Conservation (phyloP, 1,140 invertebrate species). For the Drosophila melanogaster region Release_6_plus_ISO1_MT NC_004354.4:16128001-16128500, state of each 20-base stretch:
- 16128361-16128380: conserved; percentile 15
- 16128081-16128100: too few relatives aligned
- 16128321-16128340: conserved; percentile 32
- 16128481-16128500: conserved; percentile 76
- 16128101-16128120: too few relatives aligned
- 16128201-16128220: background rate
- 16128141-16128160: too few relatives aligned
- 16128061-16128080: too few relatives aligned
- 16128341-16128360: conserved; percentile 26
- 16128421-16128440: conserved; percentile 16
- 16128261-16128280: conserved; percentile 8
- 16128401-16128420: conserved; percentile 40
- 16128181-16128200: background rate
- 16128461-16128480: conserved; percentile 67
- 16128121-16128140: too few relatives aligned
- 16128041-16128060: background rate
- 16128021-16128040: background rate
- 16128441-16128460: conserved; percentile 33
- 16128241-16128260: conserved; percentile 2
- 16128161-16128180: background rate
- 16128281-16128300: conserved; percentile 31
- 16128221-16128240: conserved; percentile 13
- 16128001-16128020: background rate
- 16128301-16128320: conserved; percentile 63
- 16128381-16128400: conserved; percentile 42